Conservation (phyloP, 1,140 invertebrate species). For the Drosophila sturtevanti region DNA sequence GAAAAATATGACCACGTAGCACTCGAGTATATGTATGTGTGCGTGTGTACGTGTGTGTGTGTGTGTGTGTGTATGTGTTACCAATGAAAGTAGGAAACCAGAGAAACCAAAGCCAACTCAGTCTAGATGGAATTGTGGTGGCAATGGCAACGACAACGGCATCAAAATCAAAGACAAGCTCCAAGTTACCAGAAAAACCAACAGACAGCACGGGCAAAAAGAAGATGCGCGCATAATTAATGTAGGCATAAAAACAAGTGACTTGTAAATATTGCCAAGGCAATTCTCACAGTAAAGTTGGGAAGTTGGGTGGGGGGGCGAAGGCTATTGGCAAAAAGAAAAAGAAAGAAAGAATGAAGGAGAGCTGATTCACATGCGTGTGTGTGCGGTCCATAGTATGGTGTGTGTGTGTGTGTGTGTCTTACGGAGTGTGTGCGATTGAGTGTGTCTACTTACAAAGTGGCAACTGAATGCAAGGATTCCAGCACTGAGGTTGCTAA, state of each 20-base stretch:
- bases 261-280: conserved; percentile 79
- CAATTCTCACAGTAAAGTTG: conserved; percentile 38
- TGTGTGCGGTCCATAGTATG: conserved; percentile 10
- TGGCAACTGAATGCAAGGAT: conserved; percentile 48
- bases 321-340: conserved; percentile 4
- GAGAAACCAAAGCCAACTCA: conserved; percentile 59
- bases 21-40: conserved; percentile 13
- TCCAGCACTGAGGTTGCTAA: conserved; percentile 25
- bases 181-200: conserved; percentile 63
- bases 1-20: conserved; percentile 52
- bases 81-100: conserved; percentile 16
- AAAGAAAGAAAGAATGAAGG: background rate
- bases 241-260: conserved; percentile 81
- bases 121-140: conserved; percentile 64
- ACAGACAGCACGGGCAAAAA: conserved; percentile 58
- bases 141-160: conserved; percentile 34
- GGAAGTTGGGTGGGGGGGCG: conserved; percentile 18
- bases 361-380: background rate
- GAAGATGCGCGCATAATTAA: conserved; percentile 77
- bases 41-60: background rate
- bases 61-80: background rate
- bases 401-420: conserved; percentile 14
- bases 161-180: conserved; percentile 77
- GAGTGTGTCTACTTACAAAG: conserved; percentile 65
- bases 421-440: conserved; percentile 29